phyloP scores from a whole-genome alignment of 2,113 vertebrate genomes.

The Lanius collurio region DNA sequence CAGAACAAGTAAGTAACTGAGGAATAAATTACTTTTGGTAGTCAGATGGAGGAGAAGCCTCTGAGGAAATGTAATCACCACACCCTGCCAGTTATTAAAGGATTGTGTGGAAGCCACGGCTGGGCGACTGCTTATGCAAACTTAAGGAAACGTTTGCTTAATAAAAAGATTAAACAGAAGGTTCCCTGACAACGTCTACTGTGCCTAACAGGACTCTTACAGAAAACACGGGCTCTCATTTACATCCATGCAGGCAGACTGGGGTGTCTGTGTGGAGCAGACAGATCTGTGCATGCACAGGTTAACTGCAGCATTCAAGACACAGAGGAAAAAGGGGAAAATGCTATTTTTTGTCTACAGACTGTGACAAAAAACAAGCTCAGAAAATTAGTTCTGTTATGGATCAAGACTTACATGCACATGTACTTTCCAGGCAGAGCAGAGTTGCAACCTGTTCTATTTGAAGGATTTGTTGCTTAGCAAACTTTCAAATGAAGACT shows the following conservation, averaged over 20 bases:
- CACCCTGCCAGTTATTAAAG: constrained; percentile 33
- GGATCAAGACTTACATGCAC: neutral
- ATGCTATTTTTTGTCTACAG: neutral
- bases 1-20: neutral
- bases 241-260: neutral
- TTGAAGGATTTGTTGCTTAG: neutral
- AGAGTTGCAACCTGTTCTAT: neutral
- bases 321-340: neutral
- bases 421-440: neutral
- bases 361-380: neutral
- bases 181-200: neutral
- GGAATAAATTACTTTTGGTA: constrained; percentile 18
- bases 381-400: neutral
- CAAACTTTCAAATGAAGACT: neutral
- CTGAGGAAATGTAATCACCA: constrained; percentile 31
- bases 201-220: neutral
- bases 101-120: neutral
- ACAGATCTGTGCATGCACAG: neutral
- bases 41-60: neutral
- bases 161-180: constrained; percentile 17
- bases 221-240: neutral
- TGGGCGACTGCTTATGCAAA: neutral
- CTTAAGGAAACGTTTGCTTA: constrained; percentile 15
- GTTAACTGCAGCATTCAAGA: neutral
- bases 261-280: neutral